Percentiles rank a stretch among this genome's conserved stretches.
These are phyloP conservation scores for Drosophila cognata DNA, from an alignment of 2,888 invertebrate genomes.

Conservation along the genomic window DNA sequence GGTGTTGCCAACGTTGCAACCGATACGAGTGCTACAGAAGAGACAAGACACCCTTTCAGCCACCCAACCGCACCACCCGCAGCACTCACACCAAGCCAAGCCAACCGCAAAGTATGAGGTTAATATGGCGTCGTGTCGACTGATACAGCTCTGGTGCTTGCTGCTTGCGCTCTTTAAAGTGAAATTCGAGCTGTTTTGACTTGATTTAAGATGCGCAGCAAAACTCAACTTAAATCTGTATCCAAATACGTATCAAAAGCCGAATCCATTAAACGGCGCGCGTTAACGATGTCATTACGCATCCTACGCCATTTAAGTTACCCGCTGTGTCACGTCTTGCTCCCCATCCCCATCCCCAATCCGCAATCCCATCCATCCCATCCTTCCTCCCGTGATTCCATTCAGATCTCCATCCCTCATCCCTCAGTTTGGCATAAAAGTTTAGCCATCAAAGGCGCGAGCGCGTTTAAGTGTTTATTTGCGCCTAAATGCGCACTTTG, in stretches of 20 bases:
- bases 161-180: slow-evolving; percentile 51
- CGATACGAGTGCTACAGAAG: slow-evolving; percentile 41
- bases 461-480: slow-evolving; percentile 81
- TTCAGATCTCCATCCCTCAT: slow-evolving; percentile 55
- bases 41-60: background rate
- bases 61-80: slow-evolving; percentile 8
- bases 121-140: slow-evolving; percentile 45
- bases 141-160: background rate
- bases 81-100: slow-evolving; percentile 10
- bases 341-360: slow-evolving; percentile 87
- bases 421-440: slow-evolving; percentile 62
- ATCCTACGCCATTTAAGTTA: slow-evolving; percentile 86
- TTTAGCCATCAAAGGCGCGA: slow-evolving; percentile 80
- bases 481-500: slow-evolving; percentile 82
- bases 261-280: slow-evolving; percentile 67
- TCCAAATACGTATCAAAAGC: slow-evolving; percentile 32
- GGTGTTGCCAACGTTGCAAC: slow-evolving; percentile 53
- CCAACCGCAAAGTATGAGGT: slow-evolving; percentile 67
- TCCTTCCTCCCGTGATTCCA: slow-evolving; percentile 85
- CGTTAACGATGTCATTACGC: slow-evolving; percentile 84
- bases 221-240: slow-evolving; percentile 21
- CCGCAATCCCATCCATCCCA: background rate
- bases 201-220: slow-evolving; percentile 50
- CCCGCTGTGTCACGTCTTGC: slow-evolving; percentile 29
- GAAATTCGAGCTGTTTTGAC: slow-evolving; percentile 58